Evolutionary conservation across 1,140 invertebrate species (phyloP).

Genomic region (Drosophila grimshawi): DNA sequence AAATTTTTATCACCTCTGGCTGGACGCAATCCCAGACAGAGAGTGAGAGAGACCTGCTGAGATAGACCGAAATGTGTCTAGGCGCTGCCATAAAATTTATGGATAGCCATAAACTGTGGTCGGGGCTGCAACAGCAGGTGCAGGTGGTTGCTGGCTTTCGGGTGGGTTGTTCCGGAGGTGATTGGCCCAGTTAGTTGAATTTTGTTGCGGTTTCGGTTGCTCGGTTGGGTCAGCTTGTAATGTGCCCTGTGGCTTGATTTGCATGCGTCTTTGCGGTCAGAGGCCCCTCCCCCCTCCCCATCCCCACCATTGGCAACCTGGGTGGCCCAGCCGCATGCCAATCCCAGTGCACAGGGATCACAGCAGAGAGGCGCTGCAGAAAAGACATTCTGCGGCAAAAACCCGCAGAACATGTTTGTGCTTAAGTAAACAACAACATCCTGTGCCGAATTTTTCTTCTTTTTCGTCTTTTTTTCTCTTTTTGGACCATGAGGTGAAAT

Average conservation of each 20-base stretch:
- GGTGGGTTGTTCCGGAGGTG: slow-evolving; percentile 37
- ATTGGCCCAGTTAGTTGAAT: slow-evolving; percentile 55
- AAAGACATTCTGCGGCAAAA: slow-evolving; percentile 52
- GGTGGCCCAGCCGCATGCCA: slow-evolving; percentile 42
- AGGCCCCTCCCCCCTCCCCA: background rate
- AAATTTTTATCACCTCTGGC: slow-evolving; percentile 77
- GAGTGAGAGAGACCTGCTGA: background rate
- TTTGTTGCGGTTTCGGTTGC: slow-evolving; percentile 60
- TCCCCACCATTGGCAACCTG: slow-evolving; percentile 23
- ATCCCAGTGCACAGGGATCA: slow-evolving; percentile 1
- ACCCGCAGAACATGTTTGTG: slow-evolving; percentile 11
- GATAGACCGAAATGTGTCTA: slow-evolving; percentile 47
- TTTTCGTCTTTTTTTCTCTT: background rate
- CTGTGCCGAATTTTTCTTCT: slow-evolving; percentile 57
- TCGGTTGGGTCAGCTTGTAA: slow-evolving; percentile 69
- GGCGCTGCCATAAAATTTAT: slow-evolving; percentile 80
- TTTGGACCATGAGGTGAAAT: slow-evolving; percentile 50
- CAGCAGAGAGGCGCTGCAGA: slow-evolving; percentile 1
- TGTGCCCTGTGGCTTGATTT: slow-evolving; percentile 71
- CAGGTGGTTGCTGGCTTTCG: slow-evolving; percentile 9
- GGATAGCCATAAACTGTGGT: slow-evolving; percentile 68
- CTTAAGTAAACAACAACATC: slow-evolving; percentile 79
- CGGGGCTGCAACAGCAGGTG: slow-evolving; percentile 32
- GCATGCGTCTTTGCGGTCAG: slow-evolving; percentile 42
- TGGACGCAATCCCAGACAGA: slow-evolving; percentile 45